Evolutionary conservation across 2,797 vertebrate genomes (phyloP).

Genomic region (Enteromius argenteus): DNA sequence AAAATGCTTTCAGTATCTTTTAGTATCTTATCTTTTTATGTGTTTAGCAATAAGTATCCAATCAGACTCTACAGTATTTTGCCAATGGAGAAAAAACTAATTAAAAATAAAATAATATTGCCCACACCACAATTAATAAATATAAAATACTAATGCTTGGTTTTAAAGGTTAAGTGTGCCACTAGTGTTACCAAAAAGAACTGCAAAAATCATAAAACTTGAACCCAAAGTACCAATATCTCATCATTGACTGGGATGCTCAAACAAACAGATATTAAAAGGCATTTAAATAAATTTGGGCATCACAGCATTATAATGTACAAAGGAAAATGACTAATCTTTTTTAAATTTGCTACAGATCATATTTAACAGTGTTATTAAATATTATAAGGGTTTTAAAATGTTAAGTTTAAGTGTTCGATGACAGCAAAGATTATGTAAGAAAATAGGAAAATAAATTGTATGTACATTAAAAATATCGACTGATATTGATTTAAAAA

Average conservation of each 20-base stretch:
- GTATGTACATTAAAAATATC: background rate
- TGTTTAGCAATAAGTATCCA: background rate
- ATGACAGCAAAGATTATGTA: background rate
- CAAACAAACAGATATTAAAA: slow-evolving; percentile 3
- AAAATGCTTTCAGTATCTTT: background rate
- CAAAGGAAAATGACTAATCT: background rate
- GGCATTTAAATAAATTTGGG: background rate
- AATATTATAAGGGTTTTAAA: background rate
- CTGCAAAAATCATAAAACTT: background rate
- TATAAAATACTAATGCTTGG: background rate
- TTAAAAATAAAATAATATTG: background rate
- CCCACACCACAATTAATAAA: background rate
- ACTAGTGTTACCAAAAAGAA: background rate
- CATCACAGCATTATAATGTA: background rate
- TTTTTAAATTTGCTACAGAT: slow-evolving; percentile 15
- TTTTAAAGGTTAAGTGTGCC: background rate
- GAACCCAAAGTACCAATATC: background rate
- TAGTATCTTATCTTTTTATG: too few relatives aligned
- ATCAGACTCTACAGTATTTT: background rate
- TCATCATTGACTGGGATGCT: background rate
- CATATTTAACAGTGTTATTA: background rate
- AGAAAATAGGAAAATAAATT: background rate
- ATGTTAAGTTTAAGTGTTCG: background rate
- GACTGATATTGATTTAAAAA: background rate
- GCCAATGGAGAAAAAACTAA: background rate